Base-by-base conservation (phyloP, 2,797 vertebrate genomes). In the Gila robusta region DNA sequence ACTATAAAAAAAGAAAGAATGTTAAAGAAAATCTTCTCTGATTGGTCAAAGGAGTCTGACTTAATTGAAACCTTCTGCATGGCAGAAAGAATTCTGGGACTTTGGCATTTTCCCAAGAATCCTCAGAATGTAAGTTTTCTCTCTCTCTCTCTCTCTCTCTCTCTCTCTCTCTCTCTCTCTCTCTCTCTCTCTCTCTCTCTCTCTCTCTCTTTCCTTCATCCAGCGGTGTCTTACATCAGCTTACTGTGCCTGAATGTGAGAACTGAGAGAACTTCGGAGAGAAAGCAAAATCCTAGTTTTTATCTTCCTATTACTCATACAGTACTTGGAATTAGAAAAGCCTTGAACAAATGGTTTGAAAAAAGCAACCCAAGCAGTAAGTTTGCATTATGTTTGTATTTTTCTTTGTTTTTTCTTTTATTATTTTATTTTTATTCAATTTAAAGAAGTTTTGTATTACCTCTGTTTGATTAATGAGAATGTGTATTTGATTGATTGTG, bases 21-120 rank as follows among this genome's bases (percentile, higher is more conserved):
- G 91, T 93, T 94, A 92, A 93, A 91, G 89, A 92, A 92, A 94
- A 93, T 92, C 90, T 94, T 92, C 89, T 94, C 85, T 92, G 97
- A 96, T 96, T 96, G 95, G 96, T 94, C 93, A 88, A 91, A 93
- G 91, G 91, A 95, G 94, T 94, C 88, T 80, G 92, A 93, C 93
- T 95, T 97, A 98, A 99, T 98, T 98, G 97, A 97, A 98, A 98
- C 97, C 97, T 96, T 97, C 97, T 99, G 98, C 97, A 96, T 93
- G 92, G 95, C 93, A 96, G 94, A 95, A 92, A 96, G 97, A 97
- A 97, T 96, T 97, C 96, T 97, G 97, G 97, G 97, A 96, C 93
- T 97, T 95, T 98, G 97, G 97, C 96, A 23, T 23, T 66, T 76
- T 92, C 94, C 98, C 98, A 98, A 96, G 96, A 98, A 98, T 98